Conservation (phyloP, 2,888 invertebrate genomes). For the Conomelus anceps region DNA sequence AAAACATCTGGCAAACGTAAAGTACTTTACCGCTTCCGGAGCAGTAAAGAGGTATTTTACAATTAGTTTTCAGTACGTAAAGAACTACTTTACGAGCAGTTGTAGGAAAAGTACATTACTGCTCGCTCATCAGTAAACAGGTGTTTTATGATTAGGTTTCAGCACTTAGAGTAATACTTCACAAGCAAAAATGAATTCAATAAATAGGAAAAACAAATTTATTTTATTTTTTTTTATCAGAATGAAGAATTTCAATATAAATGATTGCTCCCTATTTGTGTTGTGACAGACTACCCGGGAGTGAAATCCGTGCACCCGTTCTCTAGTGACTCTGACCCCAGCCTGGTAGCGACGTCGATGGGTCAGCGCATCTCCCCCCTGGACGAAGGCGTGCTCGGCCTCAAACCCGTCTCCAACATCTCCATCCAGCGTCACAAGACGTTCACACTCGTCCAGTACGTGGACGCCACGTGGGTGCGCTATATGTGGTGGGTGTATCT, state of each 20-base stretch:
- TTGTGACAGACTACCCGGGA: constrained; percentile 41
- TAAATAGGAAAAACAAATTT: background rate
- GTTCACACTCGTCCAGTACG: constrained; percentile 61
- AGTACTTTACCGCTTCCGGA: no score
- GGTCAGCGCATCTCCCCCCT: background rate
- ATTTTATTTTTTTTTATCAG: background rate
- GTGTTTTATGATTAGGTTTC: no score
- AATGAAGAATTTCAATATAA: background rate
- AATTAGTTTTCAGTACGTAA: no score
- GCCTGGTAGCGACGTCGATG: background rate
- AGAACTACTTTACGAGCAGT: no score
- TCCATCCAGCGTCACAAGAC: constrained; percentile 42
- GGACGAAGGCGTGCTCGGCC: background rate
- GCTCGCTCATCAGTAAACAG: no score
- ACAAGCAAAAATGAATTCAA: no score
- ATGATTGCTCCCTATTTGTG: background rate
- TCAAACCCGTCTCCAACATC: background rate
- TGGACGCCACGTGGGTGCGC: constrained; percentile 70
- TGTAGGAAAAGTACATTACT: no score
- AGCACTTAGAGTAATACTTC: no score
- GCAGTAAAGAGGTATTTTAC: no score
- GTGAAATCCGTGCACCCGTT: constrained; percentile 38
- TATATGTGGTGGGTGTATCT: constrained; percentile 94
- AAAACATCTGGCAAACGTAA: no score
- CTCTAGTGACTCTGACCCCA: constrained; percentile 15